Percentiles rank a stretch among this genome's conserved stretches.
phyloP scores from a whole-genome alignment of 2,113 vertebrate species.

The Colaptes auratus region DNA sequence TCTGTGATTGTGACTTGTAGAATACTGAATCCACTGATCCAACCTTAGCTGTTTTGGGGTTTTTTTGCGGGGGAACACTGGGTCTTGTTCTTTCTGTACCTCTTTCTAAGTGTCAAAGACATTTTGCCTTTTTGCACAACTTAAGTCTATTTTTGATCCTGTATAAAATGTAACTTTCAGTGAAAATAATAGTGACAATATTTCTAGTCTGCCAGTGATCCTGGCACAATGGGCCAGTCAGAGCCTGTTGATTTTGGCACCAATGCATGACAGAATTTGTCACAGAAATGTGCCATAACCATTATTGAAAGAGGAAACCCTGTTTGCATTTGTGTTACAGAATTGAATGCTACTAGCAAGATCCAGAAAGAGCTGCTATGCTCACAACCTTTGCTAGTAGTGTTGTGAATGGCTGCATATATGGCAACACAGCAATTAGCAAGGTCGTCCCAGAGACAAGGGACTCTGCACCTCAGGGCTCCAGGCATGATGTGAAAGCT shows the following conservation, averaged over 20 bases:
- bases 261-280: background rate
- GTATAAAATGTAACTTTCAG: background rate
- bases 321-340: background rate
- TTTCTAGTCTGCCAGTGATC: background rate
- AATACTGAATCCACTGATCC: background rate
- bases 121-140: background rate
- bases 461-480: no score
- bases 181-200: background rate
- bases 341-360: background rate
- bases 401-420: background rate
- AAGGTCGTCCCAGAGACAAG: background rate
- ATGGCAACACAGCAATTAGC: background rate
- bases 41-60: background rate
- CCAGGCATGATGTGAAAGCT: no score
- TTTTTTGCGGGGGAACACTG: background rate
- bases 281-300: background rate
- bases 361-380: background rate
- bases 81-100: background rate
- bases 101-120: background rate
- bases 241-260: background rate
- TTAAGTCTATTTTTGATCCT: background rate
- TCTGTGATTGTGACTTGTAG: rapidly evolving
- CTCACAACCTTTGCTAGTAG: background rate
- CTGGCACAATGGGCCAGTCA: background rate
- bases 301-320: background rate